phyloP scores from a whole-genome alignment of 2,888 invertebrate genomes.

The Aproaerema taeniolella region DNA sequence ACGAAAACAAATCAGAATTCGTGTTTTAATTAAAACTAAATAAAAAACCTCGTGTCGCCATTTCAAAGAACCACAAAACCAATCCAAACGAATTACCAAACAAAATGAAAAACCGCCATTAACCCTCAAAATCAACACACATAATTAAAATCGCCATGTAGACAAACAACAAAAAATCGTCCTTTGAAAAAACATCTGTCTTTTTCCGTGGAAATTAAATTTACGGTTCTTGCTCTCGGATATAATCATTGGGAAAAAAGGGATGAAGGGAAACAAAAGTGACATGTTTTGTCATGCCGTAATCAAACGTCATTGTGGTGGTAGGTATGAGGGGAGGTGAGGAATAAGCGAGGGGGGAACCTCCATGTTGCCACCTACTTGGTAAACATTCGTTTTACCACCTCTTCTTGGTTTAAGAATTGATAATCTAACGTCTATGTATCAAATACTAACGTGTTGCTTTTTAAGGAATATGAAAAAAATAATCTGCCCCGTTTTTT shows the following conservation, averaged over 20 bases:
- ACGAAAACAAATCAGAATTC: too few relatives aligned
- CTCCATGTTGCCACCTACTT: too few relatives aligned
- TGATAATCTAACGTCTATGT: slow-evolving; percentile 26
- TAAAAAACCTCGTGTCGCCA: background rate
- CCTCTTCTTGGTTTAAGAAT: slow-evolving; percentile 39
- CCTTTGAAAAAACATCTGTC: slow-evolving; percentile 6
- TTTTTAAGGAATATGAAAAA: too few relatives aligned
- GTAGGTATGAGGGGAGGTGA: slow-evolving; percentile 19
- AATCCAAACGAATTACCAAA: slow-evolving; percentile 1
- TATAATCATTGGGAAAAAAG: slow-evolving; percentile 23
- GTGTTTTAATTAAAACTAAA: background rate
- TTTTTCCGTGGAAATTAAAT: slow-evolving; percentile 14
- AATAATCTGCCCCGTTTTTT: too few relatives aligned
- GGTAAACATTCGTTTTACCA: slow-evolving; percentile 38
- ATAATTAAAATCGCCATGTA: slow-evolving; percentile 14
- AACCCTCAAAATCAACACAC: slow-evolving; percentile 9
- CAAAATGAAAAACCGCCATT: slow-evolving; percentile 5
- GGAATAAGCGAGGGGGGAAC: slow-evolving; percentile 1
- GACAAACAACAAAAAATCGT: slow-evolving; percentile 4
- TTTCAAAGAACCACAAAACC: background rate
- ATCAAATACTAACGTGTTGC: too few relatives aligned
- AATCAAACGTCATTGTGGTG: slow-evolving; percentile 35
- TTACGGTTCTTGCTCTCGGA: slow-evolving; percentile 8
- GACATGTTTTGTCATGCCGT: slow-evolving; percentile 53
- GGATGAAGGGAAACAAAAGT: slow-evolving; percentile 32